Evolutionary conservation across 2,888 invertebrate species (phyloP), one percentile per base, ranked within the genome.

Genomic region (Urechis unicinctus): DNA sequence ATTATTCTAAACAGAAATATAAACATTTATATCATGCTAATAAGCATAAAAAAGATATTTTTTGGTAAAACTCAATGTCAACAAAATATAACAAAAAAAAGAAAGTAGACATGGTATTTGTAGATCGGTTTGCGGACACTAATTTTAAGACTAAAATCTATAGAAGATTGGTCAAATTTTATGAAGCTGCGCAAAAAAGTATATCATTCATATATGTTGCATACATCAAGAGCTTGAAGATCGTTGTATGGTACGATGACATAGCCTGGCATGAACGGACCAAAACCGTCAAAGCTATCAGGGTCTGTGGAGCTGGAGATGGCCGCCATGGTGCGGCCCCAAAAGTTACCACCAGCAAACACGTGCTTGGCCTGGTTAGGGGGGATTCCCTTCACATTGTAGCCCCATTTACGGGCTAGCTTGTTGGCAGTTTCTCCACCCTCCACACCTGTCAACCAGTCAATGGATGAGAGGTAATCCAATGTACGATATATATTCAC

Each of bases 361-460:
- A 96, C 79, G 50, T 93, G 89, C 80, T 88, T 90, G 0, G 91
- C 93, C 72, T 89, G 61, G 74, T 92, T 86, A 5, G 85, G 80
- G 0, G 89, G 86, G 61, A 96, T 87, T 58, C 86, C 85, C 80
- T 96, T 96, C 59, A 87, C 86, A 5, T 84, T 81, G 73, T 96
- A 96, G 0, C 87, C 95, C 95, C 95, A 96, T 77, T 89, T 90
- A 52, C 95, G 82, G 0, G 95, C 91, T 64, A 96, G 81, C 78
- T 96, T 96, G 70, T 88, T 88, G 0, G 94, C 92, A 0, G 92
- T 91, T 77, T 96, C 96, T 1, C 93, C 91, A 2, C 89, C 93
- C 76, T 96, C 95, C 0, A 95, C 95, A 24, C 95, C 94, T 84
- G 63, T n/a, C n/a, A n/a, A n/a, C n/a, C n/a, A n/a, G n/a, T n/a